A percentile compares a stretch with the other conserved stretches of the same genome.
Conservation (phyloP, 2,113 vertebrate genomes). For the Bolborhynchus lineola region DNA sequence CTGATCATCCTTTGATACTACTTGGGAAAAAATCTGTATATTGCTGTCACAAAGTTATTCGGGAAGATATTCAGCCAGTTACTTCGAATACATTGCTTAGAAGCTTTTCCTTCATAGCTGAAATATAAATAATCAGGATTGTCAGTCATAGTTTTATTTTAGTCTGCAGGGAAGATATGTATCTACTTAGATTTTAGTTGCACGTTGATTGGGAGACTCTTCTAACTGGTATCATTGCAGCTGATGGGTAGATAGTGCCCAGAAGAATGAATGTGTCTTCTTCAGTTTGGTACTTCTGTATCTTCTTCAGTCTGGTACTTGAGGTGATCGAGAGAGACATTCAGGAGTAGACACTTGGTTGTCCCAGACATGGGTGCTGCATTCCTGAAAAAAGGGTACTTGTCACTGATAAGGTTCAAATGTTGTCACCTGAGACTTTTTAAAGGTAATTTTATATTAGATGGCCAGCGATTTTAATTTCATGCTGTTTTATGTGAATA, state of each 20-base stretch:
- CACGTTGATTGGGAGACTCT: not conserved
- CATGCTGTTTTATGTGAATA: not conserved
- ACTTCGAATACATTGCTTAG: not conserved
- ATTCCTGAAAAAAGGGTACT: not conserved
- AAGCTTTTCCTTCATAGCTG: not conserved
- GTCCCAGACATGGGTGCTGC: rapidly evolving
- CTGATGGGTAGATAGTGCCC: not conserved
- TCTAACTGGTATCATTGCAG: not conserved
- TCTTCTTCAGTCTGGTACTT: not conserved
- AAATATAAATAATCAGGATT: not conserved
- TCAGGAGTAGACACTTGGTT: not conserved
- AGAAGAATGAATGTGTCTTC: not conserved
- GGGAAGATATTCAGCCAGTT: not conserved
- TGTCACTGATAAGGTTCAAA: not conserved
- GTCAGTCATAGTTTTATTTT: not conserved
- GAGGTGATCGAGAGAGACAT: not conserved
- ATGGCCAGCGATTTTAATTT: not conserved
- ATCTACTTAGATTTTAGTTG: not conserved
- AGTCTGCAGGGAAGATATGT: not conserved
- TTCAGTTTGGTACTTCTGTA: not conserved
- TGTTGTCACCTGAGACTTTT: not conserved
- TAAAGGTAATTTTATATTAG: not conserved
- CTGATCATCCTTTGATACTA: not conserved
- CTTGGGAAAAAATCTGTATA: not conserved
- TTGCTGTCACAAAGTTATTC: not conserved